These are phyloP conservation scores for Sus cebifrons DNA, from an alignment of 2,797 vertebrate genomes.

Conservation along the genomic window DNA sequence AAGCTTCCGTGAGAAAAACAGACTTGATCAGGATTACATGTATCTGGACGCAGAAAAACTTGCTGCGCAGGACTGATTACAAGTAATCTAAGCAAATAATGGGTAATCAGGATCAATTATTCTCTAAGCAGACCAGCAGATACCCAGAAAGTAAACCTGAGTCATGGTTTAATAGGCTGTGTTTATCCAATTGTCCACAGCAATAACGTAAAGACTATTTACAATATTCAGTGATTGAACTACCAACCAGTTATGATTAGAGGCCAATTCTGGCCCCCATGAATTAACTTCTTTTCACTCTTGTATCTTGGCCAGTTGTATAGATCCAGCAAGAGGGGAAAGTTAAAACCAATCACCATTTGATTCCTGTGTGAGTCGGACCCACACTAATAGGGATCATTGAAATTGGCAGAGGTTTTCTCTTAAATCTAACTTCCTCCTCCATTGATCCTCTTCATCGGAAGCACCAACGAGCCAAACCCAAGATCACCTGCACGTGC, in stretches of 20 bases:
- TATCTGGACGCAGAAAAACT: constrained; percentile 19
- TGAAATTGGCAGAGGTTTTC: constrained; percentile 8
- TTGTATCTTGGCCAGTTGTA: constrained; percentile 4
- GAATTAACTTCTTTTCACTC: not conserved
- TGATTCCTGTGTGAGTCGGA: constrained; percentile 13
- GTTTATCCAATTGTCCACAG: constrained; percentile 5
- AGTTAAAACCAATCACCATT: constrained; percentile 63
- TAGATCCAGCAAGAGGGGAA: constrained; percentile 18
- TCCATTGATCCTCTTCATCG: not conserved
- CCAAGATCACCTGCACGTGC: not conserved
- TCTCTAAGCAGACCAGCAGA: constrained; percentile 67
- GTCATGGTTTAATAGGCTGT: constrained; percentile 50
- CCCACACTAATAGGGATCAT: not conserved
- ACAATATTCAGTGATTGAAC: constrained; percentile 15
- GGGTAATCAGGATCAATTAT: constrained; percentile 66
- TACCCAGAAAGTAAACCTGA: constrained; percentile 55
- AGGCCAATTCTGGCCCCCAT: not conserved
- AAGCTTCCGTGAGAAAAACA: not conserved
- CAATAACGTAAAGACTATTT: constrained; percentile 41
- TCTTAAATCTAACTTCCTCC: not conserved
- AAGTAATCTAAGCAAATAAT: constrained; percentile 62
- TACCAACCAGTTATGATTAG: not conserved
- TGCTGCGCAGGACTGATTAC: constrained; percentile 33
- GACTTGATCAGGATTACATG: constrained; percentile 3
- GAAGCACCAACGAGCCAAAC: constrained; percentile 7